These are phyloP conservation scores for Mustelus asterias DNA, from an alignment of 2,113 vertebrate species.

Conservation along the genomic window DNA sequence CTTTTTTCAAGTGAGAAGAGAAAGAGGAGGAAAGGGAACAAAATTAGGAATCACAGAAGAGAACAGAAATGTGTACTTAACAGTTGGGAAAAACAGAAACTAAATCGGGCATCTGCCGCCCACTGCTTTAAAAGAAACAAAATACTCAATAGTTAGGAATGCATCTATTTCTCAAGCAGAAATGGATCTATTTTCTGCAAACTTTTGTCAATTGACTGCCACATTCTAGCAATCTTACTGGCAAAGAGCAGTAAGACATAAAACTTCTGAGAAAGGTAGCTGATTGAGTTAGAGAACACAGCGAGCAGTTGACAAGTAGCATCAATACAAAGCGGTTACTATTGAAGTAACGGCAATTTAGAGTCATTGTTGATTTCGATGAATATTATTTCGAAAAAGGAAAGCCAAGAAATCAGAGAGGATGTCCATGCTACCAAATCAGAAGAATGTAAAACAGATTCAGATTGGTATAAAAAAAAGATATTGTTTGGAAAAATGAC, in stretches of 20 bases:
- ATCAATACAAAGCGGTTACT: not conserved
- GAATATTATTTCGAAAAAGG: not conserved
- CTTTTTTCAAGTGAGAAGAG: conserved; percentile 44
- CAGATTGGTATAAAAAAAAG: not conserved
- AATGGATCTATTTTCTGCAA: not conserved
- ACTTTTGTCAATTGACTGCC: not conserved
- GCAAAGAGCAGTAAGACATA: not conserved
- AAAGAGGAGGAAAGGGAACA: conserved; percentile 42
- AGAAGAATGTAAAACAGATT: not conserved
- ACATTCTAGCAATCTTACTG: not conserved
- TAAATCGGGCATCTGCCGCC: conserved; percentile 37
- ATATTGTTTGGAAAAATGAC: not conserved
- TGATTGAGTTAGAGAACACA: not conserved
- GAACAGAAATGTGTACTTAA: conserved; percentile 36
- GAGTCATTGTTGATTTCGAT: not conserved
- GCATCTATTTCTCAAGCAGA: not conserved
- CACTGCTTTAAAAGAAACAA: conserved; percentile 43
- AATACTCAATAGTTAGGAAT: not conserved
- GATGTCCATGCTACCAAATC: not conserved
- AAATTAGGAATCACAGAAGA: not conserved
- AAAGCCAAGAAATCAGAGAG: not conserved
- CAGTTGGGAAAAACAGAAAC: not conserved
- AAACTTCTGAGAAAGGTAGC: not conserved
- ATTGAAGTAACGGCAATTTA: not conserved
- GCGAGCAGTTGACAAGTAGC: not conserved